Base-by-base conservation (phyloP, 2,113 vertebrate genomes). In the Arvicanthis niloticus region DNA sequence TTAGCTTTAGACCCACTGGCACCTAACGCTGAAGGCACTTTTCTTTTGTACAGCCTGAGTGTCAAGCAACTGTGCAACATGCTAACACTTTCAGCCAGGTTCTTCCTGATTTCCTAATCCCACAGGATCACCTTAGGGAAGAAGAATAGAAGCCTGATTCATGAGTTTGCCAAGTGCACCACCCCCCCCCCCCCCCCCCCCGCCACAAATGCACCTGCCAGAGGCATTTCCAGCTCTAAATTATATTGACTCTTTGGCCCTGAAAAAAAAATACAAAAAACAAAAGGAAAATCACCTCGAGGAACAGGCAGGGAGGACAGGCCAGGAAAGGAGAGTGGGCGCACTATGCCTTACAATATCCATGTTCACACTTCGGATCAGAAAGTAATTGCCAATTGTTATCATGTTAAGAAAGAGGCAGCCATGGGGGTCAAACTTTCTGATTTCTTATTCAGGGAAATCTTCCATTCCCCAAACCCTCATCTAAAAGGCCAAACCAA, bases 371-470 rank as follows among this genome's bases (percentile, higher is more conserved):
- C 85, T 80, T 40, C 0, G 5, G 95, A 95, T 94, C 96, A 93
- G 72, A 96, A 96, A 95, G 94, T 93, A 97, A 97, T 96, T 97
- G 96, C 62, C 77, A 93, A 85, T 60, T 88, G 92, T 96, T 89
- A 77, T 93, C 82, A n/a, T 45, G 89, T 94, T 89, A 93, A 88
- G 78, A 94, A 91, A 76, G 26, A 97, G 68, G 87, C 48, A 93
- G 72, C 82, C 19, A 19, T n/a, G 56, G 60, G 67, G 94, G 96
- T 95, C 94, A 96, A 94, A 40, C 88, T 88, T 96, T 85, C 93
- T 97, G 96, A 98, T 97, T 97, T 96, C 94, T 96, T 91, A 97
- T 98, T 97, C 95, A 97, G 58, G 51, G 88, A 91, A 88, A 97
- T 88, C 94, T 96, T 80, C 91, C 95, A 81, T 91, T 95, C 68